Evolutionary conservation across 2,113 vertebrate species (phyloP), one percentile per base, ranked within the genome.

Genomic region (Mungos mungo): DNA sequence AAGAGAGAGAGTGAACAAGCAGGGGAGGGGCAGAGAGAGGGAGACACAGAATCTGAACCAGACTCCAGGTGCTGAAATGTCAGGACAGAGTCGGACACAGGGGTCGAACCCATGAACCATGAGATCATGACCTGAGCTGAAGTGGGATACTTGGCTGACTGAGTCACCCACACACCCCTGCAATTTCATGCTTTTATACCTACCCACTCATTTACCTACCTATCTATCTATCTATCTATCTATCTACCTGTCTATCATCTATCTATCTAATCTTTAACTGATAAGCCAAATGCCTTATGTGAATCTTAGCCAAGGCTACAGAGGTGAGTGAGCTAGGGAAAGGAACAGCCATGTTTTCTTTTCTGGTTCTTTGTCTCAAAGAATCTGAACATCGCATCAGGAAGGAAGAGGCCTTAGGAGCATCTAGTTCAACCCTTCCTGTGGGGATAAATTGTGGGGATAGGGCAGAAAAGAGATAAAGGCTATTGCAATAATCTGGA

Each of bases 241-340:
- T 19, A 74, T 38, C n/a, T 54, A 77, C 3, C 52, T 54, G 18
- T 54, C 16, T 50, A 54, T 50, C 50, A 54, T 50, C 50, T 76
- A 31, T n/a, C 12, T 68, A 54, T 31, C 31, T 60, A 29, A 89
- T 82, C 38, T 77, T 91, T 72, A 92, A 35, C 35, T 45, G 35
- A 63, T 81, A 80, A 72, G 33, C 27, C 54, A 96, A 65, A 57
- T 90, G 31, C 15, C 35, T 41, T 93, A 72, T 83, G 80, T 87
- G 90, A 92, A 83, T 38, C 4, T 27, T 23, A 95, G 79, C 81
- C 69, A 90, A 93, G 12, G 74, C 27, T n/a, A 93, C 77, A 85
- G 33, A 50, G 33, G 6, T n/a, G 65, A 88, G 5, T 47, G 38
- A 11, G 68, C 4, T 27, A 27, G 54, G 33, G 14, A 68, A 33